Conservation (phyloP, 23 tunicate species). For the Ascidia mentula region DNA sequence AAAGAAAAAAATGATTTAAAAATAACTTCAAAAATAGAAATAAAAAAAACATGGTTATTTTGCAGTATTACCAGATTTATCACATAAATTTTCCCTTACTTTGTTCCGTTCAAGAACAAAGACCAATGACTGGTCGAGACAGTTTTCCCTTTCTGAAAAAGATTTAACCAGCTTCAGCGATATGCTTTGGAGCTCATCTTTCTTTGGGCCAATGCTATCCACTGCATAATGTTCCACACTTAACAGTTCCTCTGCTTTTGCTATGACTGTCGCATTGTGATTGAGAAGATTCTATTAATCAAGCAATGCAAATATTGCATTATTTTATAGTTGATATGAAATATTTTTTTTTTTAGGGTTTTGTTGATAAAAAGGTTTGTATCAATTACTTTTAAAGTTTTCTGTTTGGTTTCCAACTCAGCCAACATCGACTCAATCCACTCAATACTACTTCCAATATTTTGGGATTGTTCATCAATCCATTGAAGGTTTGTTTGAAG, state of each 20-base stretch:
- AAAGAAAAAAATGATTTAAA: too few species aligned
- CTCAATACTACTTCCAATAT: conserved; percentile 20
- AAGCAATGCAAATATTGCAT: background rate
- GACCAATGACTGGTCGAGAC: background rate
- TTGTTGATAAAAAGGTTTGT: background rate
- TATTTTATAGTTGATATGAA: background rate
- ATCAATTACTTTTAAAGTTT: background rate
- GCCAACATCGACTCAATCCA: conserved; percentile 29
- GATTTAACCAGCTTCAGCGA: conserved; percentile 14
- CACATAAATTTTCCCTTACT: background rate
- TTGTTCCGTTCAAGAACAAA: background rate
- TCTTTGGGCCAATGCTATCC: conserved; percentile 70
- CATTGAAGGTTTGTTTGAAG: conserved; percentile 23
- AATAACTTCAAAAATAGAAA: too few species aligned
- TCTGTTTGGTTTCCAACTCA: background rate
- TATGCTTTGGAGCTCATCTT: conserved; percentile 33
- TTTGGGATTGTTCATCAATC: conserved; percentile 21
- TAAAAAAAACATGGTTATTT: too few species aligned
- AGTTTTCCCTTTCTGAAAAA: background rate
- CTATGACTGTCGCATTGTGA: background rate
- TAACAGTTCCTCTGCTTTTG: conserved; percentile 22
- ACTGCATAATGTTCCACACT: conserved; percentile 47
- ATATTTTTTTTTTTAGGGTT: background rate
- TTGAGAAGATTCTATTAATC: conserved; percentile 6
- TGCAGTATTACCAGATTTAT: too few species aligned